phyloP scores from a whole-genome alignment of 2,888 invertebrate genomes.

The Neoaliturus tenellus region DNA sequence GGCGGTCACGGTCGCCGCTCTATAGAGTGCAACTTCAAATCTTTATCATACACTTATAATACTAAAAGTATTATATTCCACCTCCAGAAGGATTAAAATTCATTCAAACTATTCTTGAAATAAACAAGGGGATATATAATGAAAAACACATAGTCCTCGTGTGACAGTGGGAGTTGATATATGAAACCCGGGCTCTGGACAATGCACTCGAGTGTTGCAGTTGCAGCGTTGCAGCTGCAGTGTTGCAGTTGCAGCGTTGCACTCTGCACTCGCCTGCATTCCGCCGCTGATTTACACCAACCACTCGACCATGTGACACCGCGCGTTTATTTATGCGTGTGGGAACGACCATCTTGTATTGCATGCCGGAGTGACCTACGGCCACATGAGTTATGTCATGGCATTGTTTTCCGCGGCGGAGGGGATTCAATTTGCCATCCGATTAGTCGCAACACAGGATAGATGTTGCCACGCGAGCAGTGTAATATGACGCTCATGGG shows the following conservation, averaged over 20 bases:
- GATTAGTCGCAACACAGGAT: neutral
- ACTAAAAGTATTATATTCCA: too few relatives aligned
- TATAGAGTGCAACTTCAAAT: too few relatives aligned
- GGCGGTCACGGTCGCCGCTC: too few relatives aligned
- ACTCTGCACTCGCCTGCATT: neutral
- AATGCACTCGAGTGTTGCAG: neutral
- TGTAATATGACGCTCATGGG: neutral
- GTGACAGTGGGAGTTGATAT: neutral
- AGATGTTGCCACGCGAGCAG: neutral
- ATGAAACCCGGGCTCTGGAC: neutral
- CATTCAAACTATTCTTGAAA: too few relatives aligned
- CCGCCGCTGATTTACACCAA: neutral
- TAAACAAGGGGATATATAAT: too few relatives aligned
- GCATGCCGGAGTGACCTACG: neutral
- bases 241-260: neutral
- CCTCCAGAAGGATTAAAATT: too few relatives aligned
- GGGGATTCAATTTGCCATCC: neutral
- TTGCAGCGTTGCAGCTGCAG: neutral
- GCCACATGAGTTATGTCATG: neutral
- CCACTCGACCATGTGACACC: too few relatives aligned
- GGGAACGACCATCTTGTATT: neutral
- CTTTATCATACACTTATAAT: too few relatives aligned
- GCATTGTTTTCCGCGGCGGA: neutral
- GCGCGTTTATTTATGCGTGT: neutral
- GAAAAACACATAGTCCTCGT: too few relatives aligned